Conservation (phyloP, 2,113 vertebrate species). For the Capreolus pygargus region DNA sequence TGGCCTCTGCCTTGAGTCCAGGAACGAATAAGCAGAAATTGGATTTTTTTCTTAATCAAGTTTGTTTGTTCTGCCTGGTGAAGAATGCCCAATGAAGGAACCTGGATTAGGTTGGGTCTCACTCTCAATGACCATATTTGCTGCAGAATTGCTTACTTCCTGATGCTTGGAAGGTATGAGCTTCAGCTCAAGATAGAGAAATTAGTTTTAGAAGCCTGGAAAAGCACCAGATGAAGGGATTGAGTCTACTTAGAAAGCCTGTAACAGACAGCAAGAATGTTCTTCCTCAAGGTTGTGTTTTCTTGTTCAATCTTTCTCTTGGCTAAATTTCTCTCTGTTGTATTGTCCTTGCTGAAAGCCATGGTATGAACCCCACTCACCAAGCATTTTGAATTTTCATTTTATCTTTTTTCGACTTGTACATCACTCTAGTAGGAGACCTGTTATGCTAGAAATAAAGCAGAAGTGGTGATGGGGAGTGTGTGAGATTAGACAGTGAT, state of each 20-base stretch:
- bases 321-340: not conserved
- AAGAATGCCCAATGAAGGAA: not conserved
- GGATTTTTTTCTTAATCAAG: not conserved
- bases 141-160: not conserved
- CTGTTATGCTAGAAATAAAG: not conserved
- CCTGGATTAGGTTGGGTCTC: not conserved
- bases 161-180: not conserved
- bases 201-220: not conserved
- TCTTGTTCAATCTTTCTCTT: not conserved
- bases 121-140: not conserved
- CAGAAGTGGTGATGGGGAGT: not conserved
- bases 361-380: not conserved
- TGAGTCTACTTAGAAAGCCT: not conserved
- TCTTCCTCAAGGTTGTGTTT: not conserved
- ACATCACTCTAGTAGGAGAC: not conserved
- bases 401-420: not conserved
- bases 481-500: not conserved
- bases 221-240: not conserved
- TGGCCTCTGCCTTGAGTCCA: not conserved
- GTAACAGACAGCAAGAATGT: not conserved
- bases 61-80: not conserved
- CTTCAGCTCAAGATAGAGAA: not conserved
- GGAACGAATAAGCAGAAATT: not conserved
- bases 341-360: not conserved
- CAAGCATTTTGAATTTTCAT: not conserved